phyloP scores from a whole-genome alignment of 1,140 invertebrate species.

The Platyscapa corneri region DNA sequence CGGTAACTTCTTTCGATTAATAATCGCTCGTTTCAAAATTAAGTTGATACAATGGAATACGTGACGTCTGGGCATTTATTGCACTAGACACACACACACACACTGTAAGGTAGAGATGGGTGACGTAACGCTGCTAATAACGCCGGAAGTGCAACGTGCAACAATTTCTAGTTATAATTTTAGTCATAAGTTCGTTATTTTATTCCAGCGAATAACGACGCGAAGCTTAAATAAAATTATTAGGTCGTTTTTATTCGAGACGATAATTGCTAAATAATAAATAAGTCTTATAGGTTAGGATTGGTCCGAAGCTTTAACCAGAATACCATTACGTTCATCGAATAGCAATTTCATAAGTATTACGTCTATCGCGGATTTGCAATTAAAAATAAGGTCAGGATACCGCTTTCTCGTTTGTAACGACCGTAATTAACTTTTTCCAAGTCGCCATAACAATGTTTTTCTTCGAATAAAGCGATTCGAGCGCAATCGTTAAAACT shows the following conservation, averaged over 20 bases:
- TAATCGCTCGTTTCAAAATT: not conserved
- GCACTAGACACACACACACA: no score
- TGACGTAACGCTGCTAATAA: not conserved
- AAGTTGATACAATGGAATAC: not conserved
- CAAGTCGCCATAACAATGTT: not conserved
- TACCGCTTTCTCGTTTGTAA: conserved; percentile 14
- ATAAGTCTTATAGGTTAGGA: not conserved
- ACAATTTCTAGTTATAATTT: not conserved
- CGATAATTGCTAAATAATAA: not conserved
- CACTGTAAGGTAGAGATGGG: no score
- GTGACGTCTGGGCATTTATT: not conserved
- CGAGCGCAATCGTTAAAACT: not conserved
- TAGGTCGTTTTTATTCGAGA: not conserved
- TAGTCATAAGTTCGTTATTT: not conserved
- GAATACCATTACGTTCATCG: not conserved
- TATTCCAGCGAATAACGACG: not conserved
- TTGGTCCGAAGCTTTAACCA: not conserved
- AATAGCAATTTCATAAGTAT: not conserved
- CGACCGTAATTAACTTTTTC: not conserved
- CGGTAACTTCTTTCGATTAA: not conserved
- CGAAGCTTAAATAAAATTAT: not conserved
- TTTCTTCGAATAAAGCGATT: not conserved
- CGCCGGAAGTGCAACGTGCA: not conserved
- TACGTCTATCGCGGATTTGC: not conserved
- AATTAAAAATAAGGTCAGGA: conserved; percentile 9